Evolutionary conservation across 2,888 invertebrate species (phyloP), one percentile per base, ranked within the genome.

Genomic region (Branchellion lobata): DNA sequence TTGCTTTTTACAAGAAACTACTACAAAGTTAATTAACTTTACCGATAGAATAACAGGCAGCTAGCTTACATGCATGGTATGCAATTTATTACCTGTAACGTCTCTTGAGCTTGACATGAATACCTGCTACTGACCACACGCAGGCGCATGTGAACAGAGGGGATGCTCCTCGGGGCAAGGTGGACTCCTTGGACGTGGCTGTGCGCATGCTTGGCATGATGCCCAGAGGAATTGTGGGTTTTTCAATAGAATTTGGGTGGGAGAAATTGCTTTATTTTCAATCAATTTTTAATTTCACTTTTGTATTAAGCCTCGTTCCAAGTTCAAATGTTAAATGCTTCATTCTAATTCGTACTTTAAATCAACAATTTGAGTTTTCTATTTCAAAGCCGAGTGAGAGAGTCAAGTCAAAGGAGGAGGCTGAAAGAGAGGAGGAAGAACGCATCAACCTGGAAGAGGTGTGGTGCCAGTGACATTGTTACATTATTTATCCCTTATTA

Each of bases 101-200:
- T 18, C 61, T 18, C 61, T n/a, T 18, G 11, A 57, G 3, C n/a
- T n/a, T n/a, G n/a, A n/a, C n/a, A n/a, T n/a, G n/a, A n/a, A n/a
- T n/a, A n/a, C n/a, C n/a, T n/a, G n/a, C n/a, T n/a, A n/a, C n/a
- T n/a, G n/a, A n/a, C n/a, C 24, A 57, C 61, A 18, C 21, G 5
- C 61, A 57, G 61, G 24, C 61, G n/a, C 61, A 57, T n/a, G 24
- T 57, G 11, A 57, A 57, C 61, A 57, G 61, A n/a, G 61, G 61
- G 3, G 61, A 18, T n/a, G n/a, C n/a, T 14, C 11, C 21, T 3
- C 5, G 21, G 61, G 3, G 14, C 3, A 57, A 57, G n/a, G 3
- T 5, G 5, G 61, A 57, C 61, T 24, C 61, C 5, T n/a, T 57
- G 14, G 61, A 57, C 24, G 24, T 24, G 24, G 24, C 61, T 57